Conservation (phyloP, 2,113 vertebrate genomes). For the Zosterops lateralis region DNA sequence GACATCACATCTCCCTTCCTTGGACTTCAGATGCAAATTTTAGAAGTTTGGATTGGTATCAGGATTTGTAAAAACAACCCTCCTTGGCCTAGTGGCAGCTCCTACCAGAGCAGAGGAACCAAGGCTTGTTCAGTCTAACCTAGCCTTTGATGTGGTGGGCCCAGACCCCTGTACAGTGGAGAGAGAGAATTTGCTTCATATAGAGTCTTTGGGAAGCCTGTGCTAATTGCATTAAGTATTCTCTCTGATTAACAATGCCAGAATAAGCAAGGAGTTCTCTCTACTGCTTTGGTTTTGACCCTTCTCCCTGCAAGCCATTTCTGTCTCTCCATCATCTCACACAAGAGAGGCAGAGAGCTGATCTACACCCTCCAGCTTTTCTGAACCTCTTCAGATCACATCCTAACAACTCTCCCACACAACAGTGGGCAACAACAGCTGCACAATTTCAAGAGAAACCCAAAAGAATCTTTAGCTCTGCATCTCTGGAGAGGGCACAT, state of each 20-base stretch:
- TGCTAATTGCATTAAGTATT: not conserved
- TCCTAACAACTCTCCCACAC: not conserved
- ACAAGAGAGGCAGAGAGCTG: not conserved
- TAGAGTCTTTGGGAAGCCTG: not conserved
- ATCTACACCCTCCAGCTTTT: not conserved
- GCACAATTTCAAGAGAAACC: not conserved
- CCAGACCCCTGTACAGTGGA: not conserved
- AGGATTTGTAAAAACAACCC: not conserved
- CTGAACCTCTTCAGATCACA: not conserved
- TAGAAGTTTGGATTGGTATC: not conserved
- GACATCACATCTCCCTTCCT: not conserved
- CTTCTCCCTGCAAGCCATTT: not conserved
- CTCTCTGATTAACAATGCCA: not conserved
- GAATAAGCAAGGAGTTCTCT: not conserved
- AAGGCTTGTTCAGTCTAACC: not conserved
- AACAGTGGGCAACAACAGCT: not conserved
- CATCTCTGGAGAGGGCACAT: rapidly evolving
- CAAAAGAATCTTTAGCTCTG: not conserved
- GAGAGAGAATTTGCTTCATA: not conserved
- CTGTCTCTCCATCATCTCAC: not conserved
- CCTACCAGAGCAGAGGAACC: not conserved
- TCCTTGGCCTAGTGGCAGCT: not conserved
- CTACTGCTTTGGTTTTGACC: not conserved
- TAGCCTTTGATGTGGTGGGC: not conserved
- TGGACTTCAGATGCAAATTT: not conserved